A percentile compares a stretch with the other conserved stretches of the same genome.
phyloP scores from a whole-genome alignment of 2,888 invertebrate species.

The Trichogramma dendrolimi region DNA sequence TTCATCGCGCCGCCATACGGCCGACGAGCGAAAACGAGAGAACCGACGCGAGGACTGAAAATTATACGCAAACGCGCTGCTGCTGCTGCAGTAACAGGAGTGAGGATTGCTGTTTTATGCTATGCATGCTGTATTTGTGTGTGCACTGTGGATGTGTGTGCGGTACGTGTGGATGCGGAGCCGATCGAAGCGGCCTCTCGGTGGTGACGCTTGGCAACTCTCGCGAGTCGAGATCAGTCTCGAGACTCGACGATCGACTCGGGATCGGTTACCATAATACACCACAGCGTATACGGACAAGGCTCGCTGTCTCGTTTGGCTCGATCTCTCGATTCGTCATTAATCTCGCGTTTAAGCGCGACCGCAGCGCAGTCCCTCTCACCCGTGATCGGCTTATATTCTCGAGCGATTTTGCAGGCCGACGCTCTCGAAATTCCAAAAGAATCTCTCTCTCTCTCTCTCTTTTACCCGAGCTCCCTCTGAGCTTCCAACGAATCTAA shows the following conservation, averaged over 20 bases:
- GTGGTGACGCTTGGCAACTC: not conserved
- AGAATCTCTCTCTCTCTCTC: conserved; percentile 1
- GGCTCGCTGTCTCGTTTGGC: conserved; percentile 45
- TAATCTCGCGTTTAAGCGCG: conserved; percentile 36
- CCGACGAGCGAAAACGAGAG: conserved; percentile 32
- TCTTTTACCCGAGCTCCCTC: conserved; percentile 4
- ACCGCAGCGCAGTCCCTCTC: conserved; percentile 20
- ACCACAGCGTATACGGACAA: conserved; percentile 39
- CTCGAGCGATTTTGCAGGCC: conserved; percentile 1
- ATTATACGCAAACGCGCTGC: conserved; percentile 41
- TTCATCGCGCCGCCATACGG: conserved; percentile 51
- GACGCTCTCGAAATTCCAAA: not conserved
- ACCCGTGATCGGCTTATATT: conserved; percentile 2
- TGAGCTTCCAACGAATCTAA: not conserved
- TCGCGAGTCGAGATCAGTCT: too few species aligned
- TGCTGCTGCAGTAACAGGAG: not conserved
- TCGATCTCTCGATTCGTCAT: conserved; percentile 41
- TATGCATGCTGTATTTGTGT: too few species aligned
- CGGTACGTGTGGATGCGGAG: too few species aligned
- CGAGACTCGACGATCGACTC: conserved; percentile 37
- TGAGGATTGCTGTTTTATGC: not conserved
- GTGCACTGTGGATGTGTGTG: too few species aligned
- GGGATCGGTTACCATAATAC: conserved; percentile 48
- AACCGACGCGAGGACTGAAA: conserved; percentile 37
- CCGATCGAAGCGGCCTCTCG: not conserved